phyloP scores from a whole-genome alignment of 1,140 invertebrate genomes.

The Pristionchus pacificus region DNA sequence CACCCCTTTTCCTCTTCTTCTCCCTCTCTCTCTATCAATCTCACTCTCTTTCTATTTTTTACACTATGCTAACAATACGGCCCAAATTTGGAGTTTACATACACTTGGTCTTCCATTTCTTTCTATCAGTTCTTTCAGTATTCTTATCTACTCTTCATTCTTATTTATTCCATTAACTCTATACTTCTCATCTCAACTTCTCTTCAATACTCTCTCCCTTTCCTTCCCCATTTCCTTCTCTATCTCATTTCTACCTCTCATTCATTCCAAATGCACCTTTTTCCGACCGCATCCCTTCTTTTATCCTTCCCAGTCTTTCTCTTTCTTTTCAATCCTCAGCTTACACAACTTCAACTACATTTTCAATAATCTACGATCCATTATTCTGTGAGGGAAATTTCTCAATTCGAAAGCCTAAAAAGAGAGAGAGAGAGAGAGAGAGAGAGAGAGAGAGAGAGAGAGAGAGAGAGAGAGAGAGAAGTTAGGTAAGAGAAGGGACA shows the following conservation, averaged over 20 bases:
- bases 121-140: background rate
- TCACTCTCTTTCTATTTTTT: background rate
- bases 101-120: constrained; percentile 5
- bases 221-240: background rate
- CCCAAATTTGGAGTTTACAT: constrained; percentile 12
- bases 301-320: background rate
- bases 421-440: constrained; percentile 1
- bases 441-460: constrained; percentile 1
- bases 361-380: background rate
- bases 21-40: constrained; percentile 1
- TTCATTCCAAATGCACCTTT: too few species aligned
- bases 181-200: background rate
- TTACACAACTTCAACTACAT: constrained; percentile 2
- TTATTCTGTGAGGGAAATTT: background rate
- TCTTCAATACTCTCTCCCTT: background rate
- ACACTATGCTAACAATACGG: background rate
- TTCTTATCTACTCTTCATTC: background rate
- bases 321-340: background rate
- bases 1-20: constrained; percentile 4
- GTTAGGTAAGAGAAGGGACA: background rate
- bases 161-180: background rate
- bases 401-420: background rate
- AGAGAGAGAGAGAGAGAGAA: constrained; percentile 1
- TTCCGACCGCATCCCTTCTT: too few species aligned
- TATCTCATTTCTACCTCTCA: background rate